Base-by-base conservation (phyloP, 2,797 vertebrate species). In the Echiichthys vipera region DNA sequence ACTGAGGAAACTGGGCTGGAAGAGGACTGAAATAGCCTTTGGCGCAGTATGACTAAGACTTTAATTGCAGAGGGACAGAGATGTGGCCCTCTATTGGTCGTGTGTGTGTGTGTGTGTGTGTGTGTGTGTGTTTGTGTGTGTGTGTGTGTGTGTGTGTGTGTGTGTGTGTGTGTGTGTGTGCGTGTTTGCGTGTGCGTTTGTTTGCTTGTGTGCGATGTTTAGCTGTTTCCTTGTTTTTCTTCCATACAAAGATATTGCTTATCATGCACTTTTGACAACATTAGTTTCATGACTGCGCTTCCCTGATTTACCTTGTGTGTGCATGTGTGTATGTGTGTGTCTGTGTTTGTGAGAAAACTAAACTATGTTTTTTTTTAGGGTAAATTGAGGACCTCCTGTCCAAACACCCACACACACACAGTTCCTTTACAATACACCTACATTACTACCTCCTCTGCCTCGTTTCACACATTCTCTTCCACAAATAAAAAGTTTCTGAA, bases 31-130 rank as follows among this genome's bases (percentile, higher is more conserved):
- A 94, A 91, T 92, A 93, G 92, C 87, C 76, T 77, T 77, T 81
- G 86, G 88, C 24, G 80, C 91, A 89, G 85, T 80, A 87, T 94
- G 92, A 94, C 92, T 94, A 92, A 94, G 86, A 87, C 80, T 86
- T 84, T 93, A 92, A 94, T 93, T 94, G 88, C 87, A 92, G 89
- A 88, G 89, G 84, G 84, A 88, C 86, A 81, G 63, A 72, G 68
- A 91, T 83, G 80, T 88, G 80, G 80, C 79, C 78, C 74, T 84
- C 59, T 66, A 71, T 85, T 88, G 71, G 78, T 63, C 74, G 71
- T 83, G 43, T 81, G 66, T 76, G 75, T 81, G 65, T 81, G 71
- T 73, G 54, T 56, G 46, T 74, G 78, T 62, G 74, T 72, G 67
- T 73, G 70, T 66, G 64, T 70, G 70, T 71, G 66, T 77, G 59